Evolutionary conservation across 2,888 invertebrate genomes (phyloP), one percentile per base, ranked within the genome.

Genomic region (Onthophagus sagittarius): DNA sequence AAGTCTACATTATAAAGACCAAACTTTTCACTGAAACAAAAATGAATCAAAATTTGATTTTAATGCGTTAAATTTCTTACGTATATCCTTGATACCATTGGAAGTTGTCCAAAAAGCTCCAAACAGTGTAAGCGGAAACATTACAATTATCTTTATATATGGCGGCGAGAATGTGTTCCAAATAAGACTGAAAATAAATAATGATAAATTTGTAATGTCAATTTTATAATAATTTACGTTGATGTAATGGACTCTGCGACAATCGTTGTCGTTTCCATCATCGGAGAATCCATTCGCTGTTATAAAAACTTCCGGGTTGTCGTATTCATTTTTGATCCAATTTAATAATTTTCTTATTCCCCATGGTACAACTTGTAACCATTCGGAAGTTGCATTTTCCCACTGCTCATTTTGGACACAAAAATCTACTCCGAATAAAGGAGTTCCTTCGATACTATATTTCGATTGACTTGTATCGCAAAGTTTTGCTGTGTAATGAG

Each of bases 41-140:
- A 63, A n/a, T 7, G 15, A 33, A 14, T 32, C 9, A 70, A n/a
- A 39, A 39, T 14, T 63, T 71, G 6, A 4, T 15, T 15, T 90
- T 89, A 87, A 91, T 88, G 88, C 88, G 80, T 88, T 93, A 32
- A 94, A 94, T 53, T 87, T 86, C 76, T 87, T 87, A 93, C 94
- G 94, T 23, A 3, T 23, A 23, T 23, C 23, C 23, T 23, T 23
- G 23, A 23, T 23, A 23, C 23, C 23, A 23, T 83, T 94, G 93
- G 81, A 91, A 93, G 81, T 92, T 92, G 79, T 94, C 94, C 82
- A 94, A 86, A 5, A 95, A 84, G 75, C 91, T 91, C 93, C 93
- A 94, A 72, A 90, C 89, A 0, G 91, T 88, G 80, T 93, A 94
- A 0, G 91, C 93, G 1, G 86, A 80, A 0, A 91, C 86, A 62